phyloP scores from a whole-genome alignment of 92 coral and sea anemone species.

The Actinernus sp. region DNA sequence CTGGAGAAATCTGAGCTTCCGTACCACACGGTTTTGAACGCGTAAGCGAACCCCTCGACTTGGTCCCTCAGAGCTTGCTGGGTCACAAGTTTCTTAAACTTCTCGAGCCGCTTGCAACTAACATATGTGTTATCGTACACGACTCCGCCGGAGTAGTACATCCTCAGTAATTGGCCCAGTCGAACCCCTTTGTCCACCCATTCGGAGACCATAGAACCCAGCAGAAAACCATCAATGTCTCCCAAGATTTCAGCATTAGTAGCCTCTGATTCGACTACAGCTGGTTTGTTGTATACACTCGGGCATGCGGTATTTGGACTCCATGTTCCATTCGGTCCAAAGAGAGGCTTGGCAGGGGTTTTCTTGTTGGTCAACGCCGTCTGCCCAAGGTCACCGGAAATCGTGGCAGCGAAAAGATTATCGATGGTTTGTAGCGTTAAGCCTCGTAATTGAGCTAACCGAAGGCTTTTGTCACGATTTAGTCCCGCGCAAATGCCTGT shows the following conservation, averaged over 20 bases:
- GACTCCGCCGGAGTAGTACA: constrained; percentile 66
- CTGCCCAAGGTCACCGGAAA: constrained; percentile 38
- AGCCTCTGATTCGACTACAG: constrained; percentile 19
- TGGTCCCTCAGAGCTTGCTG: neutral
- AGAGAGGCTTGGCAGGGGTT: neutral
- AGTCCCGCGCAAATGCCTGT: constrained; percentile 59
- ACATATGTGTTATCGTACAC: constrained; percentile 30
- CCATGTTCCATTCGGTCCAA: constrained; percentile 37
- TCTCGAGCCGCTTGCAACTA: constrained; percentile 18
- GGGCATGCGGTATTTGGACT: constrained; percentile 44
- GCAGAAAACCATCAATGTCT: constrained; percentile 63
- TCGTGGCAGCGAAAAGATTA: constrained; percentile 59
- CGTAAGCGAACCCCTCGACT: constrained; percentile 8
- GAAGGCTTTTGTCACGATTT: constrained; percentile 28
- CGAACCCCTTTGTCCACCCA: constrained; percentile 68
- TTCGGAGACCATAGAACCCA: constrained; percentile 22
- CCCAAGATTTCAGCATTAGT: constrained; percentile 55
- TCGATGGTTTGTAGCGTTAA: constrained; percentile 38
- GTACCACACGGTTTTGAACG: no score
- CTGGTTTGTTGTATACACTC: neutral
- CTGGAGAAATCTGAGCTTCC: constrained; percentile 1
- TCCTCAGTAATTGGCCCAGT: constrained; percentile 58
- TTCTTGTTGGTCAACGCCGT: constrained; percentile 13
- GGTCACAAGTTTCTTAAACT: constrained; percentile 17
- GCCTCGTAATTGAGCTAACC: constrained; percentile 26